Conservation (phyloP, 1,140 invertebrate genomes). For the Drosophila prosaltans region DNA sequence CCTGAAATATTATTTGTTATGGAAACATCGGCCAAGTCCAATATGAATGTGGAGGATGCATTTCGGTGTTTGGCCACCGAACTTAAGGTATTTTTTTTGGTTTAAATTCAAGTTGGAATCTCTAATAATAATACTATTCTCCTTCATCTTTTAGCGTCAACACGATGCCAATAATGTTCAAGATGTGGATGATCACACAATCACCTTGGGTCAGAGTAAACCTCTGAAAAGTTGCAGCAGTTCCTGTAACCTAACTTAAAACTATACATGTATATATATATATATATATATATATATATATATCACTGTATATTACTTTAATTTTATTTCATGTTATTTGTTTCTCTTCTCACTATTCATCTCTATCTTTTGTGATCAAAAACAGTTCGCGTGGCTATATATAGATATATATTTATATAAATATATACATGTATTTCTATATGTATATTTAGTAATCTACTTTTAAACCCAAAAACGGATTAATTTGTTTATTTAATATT, state of each 20-base stretch:
- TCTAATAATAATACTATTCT: neutral
- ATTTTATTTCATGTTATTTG: conserved; percentile 42
- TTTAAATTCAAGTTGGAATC: neutral
- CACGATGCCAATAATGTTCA: conserved; percentile 69
- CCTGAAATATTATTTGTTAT: conserved; percentile 92
- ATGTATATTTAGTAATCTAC: conserved; percentile 47
- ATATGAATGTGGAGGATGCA: conserved; percentile 96
- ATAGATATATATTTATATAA: conserved; percentile 25
- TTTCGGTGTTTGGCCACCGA: conserved; percentile 95
- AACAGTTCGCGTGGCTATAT: conserved; percentile 72
- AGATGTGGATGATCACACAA: conserved; percentile 63
- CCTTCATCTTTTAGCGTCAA: conserved; percentile 49
- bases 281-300: neutral
- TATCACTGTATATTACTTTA: neutral
- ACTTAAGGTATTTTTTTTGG: conserved; percentile 87
- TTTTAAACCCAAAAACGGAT: conserved; percentile 54
- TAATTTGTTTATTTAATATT: conserved; percentile 51
- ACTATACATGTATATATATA: neutral
- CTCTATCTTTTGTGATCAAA: conserved; percentile 69
- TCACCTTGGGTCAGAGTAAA: conserved; percentile 76
- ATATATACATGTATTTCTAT: conserved; percentile 5
- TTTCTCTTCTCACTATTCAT: conserved; percentile 39
- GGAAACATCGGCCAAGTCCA: conserved; percentile 97
- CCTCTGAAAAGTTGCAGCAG: conserved; percentile 79
- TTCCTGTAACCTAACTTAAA: conserved; percentile 81